Evolutionary conservation across 2,113 vertebrate genomes (phyloP).

Genomic region (Zapornia atra): DNA sequence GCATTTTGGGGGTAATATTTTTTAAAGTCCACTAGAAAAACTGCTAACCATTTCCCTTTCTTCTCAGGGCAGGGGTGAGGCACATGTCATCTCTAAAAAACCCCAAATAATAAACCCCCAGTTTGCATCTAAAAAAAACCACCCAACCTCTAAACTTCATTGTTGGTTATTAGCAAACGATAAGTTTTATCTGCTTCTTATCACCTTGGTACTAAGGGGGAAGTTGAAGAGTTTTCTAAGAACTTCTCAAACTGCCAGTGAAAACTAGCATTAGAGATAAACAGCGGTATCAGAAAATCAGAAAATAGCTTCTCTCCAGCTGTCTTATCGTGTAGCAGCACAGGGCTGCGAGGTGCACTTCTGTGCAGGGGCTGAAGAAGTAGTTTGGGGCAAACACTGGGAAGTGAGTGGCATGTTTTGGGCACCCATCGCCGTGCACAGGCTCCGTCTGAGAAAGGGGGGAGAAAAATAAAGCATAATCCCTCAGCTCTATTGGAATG

Average conservation of each 20-base stretch:
- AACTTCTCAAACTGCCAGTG: conserved; percentile 48
- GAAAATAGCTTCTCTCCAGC: conserved; percentile 53
- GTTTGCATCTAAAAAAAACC: not conserved
- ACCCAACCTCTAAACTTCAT: not conserved
- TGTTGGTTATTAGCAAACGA: not conserved
- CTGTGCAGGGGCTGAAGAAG: not conserved
- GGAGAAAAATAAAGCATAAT: not conserved
- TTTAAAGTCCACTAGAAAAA: not conserved
- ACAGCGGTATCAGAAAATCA: conserved; percentile 23
- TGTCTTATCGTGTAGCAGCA: conserved; percentile 32
- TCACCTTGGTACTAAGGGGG: not conserved
- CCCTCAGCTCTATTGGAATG: not conserved
- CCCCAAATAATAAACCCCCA: not conserved
- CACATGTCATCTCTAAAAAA: not conserved
- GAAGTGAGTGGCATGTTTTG: not conserved
- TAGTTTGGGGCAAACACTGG: not conserved
- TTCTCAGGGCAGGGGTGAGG: not conserved
- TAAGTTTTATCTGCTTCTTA: conserved; percentile 32
- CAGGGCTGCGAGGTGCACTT: not conserved
- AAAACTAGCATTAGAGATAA: conserved; percentile 51
- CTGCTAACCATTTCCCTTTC: not conserved
- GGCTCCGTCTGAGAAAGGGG: not conserved
- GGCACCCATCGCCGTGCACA: not conserved
- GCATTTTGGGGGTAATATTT: not conserved
- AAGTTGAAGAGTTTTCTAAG: conserved; percentile 54